Evolutionary conservation across 2,113 vertebrate genomes (phyloP), one percentile per base, ranked within the genome.

Genomic region (Heteronetta atricapilla): DNA sequence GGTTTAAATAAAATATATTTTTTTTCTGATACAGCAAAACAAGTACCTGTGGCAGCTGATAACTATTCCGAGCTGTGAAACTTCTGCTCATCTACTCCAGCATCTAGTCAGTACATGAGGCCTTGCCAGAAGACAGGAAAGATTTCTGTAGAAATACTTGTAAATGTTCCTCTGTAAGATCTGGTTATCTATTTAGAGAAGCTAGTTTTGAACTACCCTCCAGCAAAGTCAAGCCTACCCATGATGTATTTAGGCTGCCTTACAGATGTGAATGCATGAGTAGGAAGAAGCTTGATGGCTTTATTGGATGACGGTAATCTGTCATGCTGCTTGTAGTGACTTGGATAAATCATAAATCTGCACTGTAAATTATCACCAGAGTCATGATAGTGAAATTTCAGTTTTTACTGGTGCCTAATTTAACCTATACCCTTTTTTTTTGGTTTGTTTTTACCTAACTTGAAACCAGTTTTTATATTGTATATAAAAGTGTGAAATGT

Each of bases 1-100:
- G 8, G 55, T 82, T 94, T 60, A 95, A 96, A 68, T n/a, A 46
- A 59, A 77, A 44, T 44, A 72, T 64, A 52, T 74, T 84, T 62
- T 78, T 66, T 90, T 94, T 23, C 58, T 74, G 34, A 83, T 94
- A 89, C 4, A 86, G 75, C 46, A 86, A 97, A 95, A 78, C 68
- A 87, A 88, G 20, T 10, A 16, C 6, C 60, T 21, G 3, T 46
- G 69, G 53, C 80, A 89, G 89, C 40, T 33, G 62, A 13, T 69
- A 55, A 56, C 91, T 50, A 4, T n/a, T 33, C 14, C 77, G 74
- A 93, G 20, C 46, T 82, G 48, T 53, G 48, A 91, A 69, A 58
- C 59, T 85, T 88, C 50, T 67, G 1, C 25, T 69, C 3, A 4
- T 8, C 38, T 73, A 3, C 46, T 82, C 20, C 38, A 31, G 17